These are phyloP conservation scores for Notodonta dromedarius DNA, from an alignment of 2,888 invertebrate species.

Conservation along the genomic window DNA sequence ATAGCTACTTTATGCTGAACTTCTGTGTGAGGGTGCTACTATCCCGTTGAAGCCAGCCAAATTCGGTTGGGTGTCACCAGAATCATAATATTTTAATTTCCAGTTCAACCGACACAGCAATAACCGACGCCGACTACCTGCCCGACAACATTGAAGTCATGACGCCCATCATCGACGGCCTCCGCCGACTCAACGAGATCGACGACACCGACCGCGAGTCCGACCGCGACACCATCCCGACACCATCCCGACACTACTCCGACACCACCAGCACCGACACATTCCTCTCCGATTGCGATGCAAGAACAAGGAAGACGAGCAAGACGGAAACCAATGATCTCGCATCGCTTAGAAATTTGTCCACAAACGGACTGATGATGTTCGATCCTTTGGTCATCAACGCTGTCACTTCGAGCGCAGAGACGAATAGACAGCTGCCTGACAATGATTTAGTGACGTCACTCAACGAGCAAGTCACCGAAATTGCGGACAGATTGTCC, in stretches of 20 bases:
- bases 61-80: too few relatives aligned
- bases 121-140: slow-evolving; percentile 74
- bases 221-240: slow-evolving; percentile 34
- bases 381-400: slow-evolving; percentile 79
- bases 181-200: slow-evolving; percentile 62
- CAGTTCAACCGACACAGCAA: slow-evolving; percentile 71
- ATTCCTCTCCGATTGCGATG: slow-evolving; percentile 58
- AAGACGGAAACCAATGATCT: slow-evolving; percentile 66
- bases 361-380: slow-evolving; percentile 78
- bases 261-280: slow-evolving; percentile 64
- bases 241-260: slow-evolving; percentile 35
- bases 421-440: slow-evolving; percentile 66
- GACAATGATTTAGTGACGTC: slow-evolving; percentile 78
- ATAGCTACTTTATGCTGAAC: too few relatives aligned
- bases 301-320: slow-evolving; percentile 65
- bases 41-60: too few relatives aligned
- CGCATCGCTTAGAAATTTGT: slow-evolving; percentile 72
- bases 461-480: slow-evolving; percentile 78
- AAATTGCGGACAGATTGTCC: slow-evolving; percentile 76
- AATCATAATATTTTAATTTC: slow-evolving; percentile 13
- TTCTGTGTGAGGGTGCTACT: too few relatives aligned
- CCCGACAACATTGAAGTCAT: slow-evolving; percentile 80
- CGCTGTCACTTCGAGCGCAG: slow-evolving; percentile 61
- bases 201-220: slow-evolving; percentile 47
- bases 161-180: slow-evolving; percentile 77